Evolutionary conservation across 2,888 invertebrate genomes (phyloP).

Genomic region (Troglohyphantes excavatus): DNA sequence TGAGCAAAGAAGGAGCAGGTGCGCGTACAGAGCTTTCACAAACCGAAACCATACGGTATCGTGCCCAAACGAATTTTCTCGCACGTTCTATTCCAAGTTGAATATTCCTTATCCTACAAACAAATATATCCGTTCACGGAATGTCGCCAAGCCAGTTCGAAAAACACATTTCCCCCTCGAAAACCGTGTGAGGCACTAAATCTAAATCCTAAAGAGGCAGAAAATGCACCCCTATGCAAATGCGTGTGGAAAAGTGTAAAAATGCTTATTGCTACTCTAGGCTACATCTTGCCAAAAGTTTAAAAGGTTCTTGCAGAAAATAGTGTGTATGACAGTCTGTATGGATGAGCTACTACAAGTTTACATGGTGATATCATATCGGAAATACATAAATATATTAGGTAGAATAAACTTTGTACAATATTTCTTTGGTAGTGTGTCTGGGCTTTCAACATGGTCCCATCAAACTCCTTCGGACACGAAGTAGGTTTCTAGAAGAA

Average conservation of each 20-base stretch:
- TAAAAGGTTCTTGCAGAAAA: slow-evolving; percentile 1
- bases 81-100: background rate
- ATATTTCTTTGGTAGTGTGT: background rate
- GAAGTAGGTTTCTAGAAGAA: background rate
- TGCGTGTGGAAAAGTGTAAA: background rate
- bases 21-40: background rate
- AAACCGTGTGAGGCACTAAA: background rate
- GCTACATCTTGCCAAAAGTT: background rate
- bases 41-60: no score
- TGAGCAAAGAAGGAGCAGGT: background rate
- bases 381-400: background rate
- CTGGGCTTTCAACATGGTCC: background rate
- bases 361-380: background rate
- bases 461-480: background rate
- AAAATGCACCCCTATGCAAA: background rate
- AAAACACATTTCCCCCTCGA: background rate
- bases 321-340: background rate
- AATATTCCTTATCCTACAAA: background rate
- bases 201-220: background rate
- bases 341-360: background rate
- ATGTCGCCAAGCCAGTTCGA: background rate
- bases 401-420: background rate
- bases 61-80: no score
- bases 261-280: background rate
- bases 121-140: background rate